Evolutionary conservation across 2,888 invertebrate species (phyloP).

Genomic region (Acanthoscelides obtectus): DNA sequence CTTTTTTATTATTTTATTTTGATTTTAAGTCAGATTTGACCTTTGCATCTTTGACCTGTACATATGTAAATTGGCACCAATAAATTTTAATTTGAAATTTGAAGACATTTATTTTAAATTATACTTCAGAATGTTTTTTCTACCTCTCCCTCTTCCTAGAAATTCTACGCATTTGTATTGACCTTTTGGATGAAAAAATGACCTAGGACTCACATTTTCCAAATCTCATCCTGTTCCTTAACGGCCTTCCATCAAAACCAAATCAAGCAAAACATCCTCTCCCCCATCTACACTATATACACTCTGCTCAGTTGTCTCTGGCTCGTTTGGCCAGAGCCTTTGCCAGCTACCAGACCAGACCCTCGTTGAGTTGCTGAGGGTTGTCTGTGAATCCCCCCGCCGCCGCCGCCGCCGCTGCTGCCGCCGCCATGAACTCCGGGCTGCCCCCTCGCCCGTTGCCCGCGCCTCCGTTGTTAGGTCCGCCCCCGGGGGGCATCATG

Average conservation of each 20-base stretch:
- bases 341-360: constrained; percentile 67
- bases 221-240: neutral
- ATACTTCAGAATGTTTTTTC: too few species aligned
- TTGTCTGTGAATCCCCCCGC: constrained; percentile 60
- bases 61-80: too few species aligned
- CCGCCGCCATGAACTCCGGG: constrained; percentile 64
- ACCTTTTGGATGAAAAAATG: too few species aligned
- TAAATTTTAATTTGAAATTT: too few species aligned
- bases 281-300: constrained; percentile 4
- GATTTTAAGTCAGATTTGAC: too few species aligned
- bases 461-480: constrained; percentile 58
- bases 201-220: too few species aligned
- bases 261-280: neutral
- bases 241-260: neutral
- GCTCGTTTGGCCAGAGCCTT: constrained; percentile 49
- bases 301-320: constrained; percentile 33
- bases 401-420: constrained; percentile 34
- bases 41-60: too few species aligned
- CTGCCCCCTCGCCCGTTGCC: constrained; percentile 68
- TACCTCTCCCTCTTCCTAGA: too few species aligned
- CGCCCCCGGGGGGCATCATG: constrained; percentile 58
- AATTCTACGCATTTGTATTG: too few species aligned
- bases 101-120: too few species aligned
- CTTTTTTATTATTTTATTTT: too few species aligned
- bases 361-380: constrained; percentile 69